Conservation (phyloP, 2,888 invertebrate species). For the Stegophylla sp. region DNA sequence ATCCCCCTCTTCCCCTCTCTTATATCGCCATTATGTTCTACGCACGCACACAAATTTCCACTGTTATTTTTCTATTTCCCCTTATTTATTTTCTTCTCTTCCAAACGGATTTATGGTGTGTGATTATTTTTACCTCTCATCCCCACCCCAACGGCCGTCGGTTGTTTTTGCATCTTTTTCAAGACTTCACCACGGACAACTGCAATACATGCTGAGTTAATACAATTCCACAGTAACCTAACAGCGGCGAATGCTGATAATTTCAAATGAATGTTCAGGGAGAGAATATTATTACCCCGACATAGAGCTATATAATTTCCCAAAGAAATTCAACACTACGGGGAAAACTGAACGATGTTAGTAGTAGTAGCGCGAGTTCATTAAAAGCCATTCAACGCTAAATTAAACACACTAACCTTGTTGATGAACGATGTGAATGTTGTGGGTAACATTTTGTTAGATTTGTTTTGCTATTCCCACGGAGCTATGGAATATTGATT, state of each 20-base stretch:
- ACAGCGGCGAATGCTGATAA: neutral
- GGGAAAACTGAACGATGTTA: conserved; percentile 19
- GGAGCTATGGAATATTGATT: conserved; percentile 29
- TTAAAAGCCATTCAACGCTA: conserved; percentile 34
- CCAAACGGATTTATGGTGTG: conserved; percentile 10
- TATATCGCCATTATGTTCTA: conserved; percentile 22
- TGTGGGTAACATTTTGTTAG: conserved; percentile 80
- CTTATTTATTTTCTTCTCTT: conserved; percentile 1
- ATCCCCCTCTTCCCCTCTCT: no score
- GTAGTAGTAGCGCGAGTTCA: conserved; percentile 1
- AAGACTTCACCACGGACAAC: neutral
- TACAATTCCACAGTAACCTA: neutral
- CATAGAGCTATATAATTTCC: neutral
- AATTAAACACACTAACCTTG: conserved; percentile 73
- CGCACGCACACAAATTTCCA: conserved; percentile 26
- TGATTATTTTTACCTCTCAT: neutral
- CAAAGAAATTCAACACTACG: neutral
- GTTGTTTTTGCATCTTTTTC: neutral
- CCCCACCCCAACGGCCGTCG: neutral
- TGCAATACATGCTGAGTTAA: neutral
- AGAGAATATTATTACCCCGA: neutral
- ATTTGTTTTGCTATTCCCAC: conserved; percentile 55
- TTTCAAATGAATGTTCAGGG: conserved; percentile 13
- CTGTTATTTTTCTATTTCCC: conserved; percentile 18
- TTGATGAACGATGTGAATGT: conserved; percentile 93